phyloP scores from a whole-genome alignment of 2,797 vertebrate species.

The Macropodus opercularis region DNA sequence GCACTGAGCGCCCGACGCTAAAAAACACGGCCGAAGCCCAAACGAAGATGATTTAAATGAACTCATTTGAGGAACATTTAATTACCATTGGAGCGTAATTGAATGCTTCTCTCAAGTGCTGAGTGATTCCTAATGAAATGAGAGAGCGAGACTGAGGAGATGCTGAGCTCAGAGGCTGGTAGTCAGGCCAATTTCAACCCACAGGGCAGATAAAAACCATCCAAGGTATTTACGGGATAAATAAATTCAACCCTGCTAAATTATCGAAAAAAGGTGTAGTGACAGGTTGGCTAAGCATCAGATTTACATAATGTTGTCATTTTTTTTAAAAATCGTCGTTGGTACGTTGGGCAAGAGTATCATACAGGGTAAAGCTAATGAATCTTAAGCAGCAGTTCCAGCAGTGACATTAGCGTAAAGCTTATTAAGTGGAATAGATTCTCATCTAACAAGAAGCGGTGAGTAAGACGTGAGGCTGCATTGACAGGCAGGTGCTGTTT shows the following conservation, averaged over 20 bases:
- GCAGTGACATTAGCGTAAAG: background rate
- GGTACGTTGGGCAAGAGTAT: background rate
- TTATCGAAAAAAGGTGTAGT: conserved; percentile 21
- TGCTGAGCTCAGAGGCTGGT: conserved; percentile 46
- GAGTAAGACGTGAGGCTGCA: conserved; percentile 24
- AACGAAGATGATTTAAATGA: conserved; percentile 80
- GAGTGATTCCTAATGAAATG: conserved; percentile 80
- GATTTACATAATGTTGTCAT: background rate
- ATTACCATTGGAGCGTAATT: conserved; percentile 79
- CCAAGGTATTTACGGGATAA: conserved; percentile 23
- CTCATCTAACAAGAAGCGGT: conserved; percentile 13
- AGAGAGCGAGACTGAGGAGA: conserved; percentile 61
- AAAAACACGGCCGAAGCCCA: conserved; percentile 68
- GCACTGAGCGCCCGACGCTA: conserved; percentile 58
- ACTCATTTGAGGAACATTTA: conserved; percentile 80
- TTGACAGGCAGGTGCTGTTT: conserved; percentile 60
- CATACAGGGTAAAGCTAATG: background rate
- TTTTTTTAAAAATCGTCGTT: background rate
- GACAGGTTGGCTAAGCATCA: background rate
- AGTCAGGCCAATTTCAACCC: conserved; percentile 32
- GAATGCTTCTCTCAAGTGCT: conserved; percentile 79
- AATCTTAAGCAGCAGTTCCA: background rate
- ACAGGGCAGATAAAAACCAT: conserved; percentile 37
- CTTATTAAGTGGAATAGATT: conserved; percentile 14
- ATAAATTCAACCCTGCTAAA: conserved; percentile 51